Evolutionary conservation across 2,797 vertebrate species (phyloP).

Genomic region (Eleutherodactylus coqui): DNA sequence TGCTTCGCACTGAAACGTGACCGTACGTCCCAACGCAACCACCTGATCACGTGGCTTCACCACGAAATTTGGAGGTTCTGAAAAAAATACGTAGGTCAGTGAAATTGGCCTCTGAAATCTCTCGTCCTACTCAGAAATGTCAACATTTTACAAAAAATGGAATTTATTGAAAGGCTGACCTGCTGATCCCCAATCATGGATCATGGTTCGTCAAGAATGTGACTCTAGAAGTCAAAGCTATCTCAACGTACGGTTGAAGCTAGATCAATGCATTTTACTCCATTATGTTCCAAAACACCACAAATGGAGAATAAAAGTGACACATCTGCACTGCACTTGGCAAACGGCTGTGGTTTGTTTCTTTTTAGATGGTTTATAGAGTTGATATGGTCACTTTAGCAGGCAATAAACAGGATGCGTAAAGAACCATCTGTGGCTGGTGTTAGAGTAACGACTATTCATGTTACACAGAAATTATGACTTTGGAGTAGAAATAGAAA

Average conservation of each 20-base stretch:
- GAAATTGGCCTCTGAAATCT: not conserved
- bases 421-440: slow-evolving; percentile 76
- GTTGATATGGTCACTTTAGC: slow-evolving; percentile 81
- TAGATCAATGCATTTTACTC: not conserved
- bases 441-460: slow-evolving; percentile 45
- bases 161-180: not conserved
- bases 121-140: not conserved
- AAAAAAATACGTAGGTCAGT: slow-evolving; percentile 62
- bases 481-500: not conserved
- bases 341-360: slow-evolving; percentile 78
- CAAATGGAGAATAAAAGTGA: slow-evolving; percentile 87
- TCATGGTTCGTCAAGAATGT: slow-evolving; percentile 21
- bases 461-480: slow-evolving; percentile 6
- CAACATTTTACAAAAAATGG: slow-evolving; percentile 10
- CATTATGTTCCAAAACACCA: slow-evolving; percentile 80
- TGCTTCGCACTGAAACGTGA: slow-evolving; percentile 97
- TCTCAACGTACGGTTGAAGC: slow-evolving; percentile 69
- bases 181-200: not conserved
- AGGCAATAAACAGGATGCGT: slow-evolving; percentile 74
- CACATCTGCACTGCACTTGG: slow-evolving; percentile 91
- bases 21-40: slow-evolving; percentile 91
- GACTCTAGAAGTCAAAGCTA: not conserved
- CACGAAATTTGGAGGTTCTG: slow-evolving; percentile 95
- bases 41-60: slow-evolving; percentile 96
- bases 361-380: slow-evolving; percentile 79